Conservation (phyloP, 2,888 invertebrate genomes). For the Yponomeuta plumbellus region DNA sequence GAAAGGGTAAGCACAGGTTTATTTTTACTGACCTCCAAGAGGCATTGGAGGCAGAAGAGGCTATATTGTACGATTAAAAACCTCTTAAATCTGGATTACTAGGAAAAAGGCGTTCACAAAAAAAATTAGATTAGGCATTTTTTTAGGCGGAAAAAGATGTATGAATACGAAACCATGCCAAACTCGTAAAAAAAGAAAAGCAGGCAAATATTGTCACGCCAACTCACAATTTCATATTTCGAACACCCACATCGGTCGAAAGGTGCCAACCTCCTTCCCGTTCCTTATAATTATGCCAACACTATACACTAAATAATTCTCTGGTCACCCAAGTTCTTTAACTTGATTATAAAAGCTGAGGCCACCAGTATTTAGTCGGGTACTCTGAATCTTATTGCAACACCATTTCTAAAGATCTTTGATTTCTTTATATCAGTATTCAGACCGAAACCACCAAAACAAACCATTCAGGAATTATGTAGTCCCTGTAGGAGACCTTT, state of each 20-base stretch:
- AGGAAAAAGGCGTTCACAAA: too few species aligned
- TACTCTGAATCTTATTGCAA: neutral
- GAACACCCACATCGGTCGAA: slow-evolving; percentile 70
- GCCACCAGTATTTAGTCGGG: neutral
- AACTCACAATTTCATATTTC: slow-evolving; percentile 61
- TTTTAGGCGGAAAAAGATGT: neutral
- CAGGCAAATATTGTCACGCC: slow-evolving; percentile 16
- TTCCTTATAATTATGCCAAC: slow-evolving; percentile 63
- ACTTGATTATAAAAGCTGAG: neutral
- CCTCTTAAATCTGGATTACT: too few species aligned
- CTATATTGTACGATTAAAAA: too few species aligned
- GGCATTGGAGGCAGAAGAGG: too few species aligned
- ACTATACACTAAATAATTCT: slow-evolving; percentile 19
- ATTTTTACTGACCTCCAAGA: too few species aligned
- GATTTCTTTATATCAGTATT: neutral
- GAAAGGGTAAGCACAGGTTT: too few species aligned
- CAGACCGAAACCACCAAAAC: neutral
- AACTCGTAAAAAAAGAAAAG: slow-evolving; percentile 14
- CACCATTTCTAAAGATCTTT: neutral
- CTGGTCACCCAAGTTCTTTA: neutral
- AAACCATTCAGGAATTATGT: neutral
- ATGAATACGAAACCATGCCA: neutral
- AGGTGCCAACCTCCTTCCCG: slow-evolving; percentile 52
- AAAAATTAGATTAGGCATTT: too few species aligned
- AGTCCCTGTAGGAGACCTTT: neutral